These are phyloP conservation scores for Anarrhichthys ocellatus DNA, from an alignment of 2,113 vertebrate genomes.

Conservation along the genomic window DNA sequence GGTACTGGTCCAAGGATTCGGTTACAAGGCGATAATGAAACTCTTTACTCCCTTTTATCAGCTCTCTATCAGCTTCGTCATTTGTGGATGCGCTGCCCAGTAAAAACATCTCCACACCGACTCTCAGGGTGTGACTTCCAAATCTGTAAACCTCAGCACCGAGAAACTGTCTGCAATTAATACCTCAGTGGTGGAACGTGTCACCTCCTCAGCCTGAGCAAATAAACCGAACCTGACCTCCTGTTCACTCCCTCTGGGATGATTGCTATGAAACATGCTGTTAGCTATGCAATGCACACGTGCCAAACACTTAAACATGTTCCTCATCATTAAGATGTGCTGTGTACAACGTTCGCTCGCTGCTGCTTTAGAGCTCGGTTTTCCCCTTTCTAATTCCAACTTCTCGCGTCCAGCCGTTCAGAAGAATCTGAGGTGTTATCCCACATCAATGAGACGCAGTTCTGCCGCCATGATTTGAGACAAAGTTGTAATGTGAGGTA, in stretches of 20 bases:
- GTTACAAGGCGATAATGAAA: background rate
- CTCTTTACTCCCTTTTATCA: too few species aligned
- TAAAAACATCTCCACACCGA: background rate
- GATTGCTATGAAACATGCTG: background rate
- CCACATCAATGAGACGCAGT: background rate
- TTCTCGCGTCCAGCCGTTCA: background rate
- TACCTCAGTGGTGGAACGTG: background rate
- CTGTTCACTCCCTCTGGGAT: background rate
- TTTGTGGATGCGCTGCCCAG: too few species aligned
- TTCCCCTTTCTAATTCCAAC: background rate
- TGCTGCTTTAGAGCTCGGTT: too few species aligned
- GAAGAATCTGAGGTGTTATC: background rate
- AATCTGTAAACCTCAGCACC: background rate
- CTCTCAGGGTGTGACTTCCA: background rate
- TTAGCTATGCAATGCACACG: background rate
- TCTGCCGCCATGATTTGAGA: background rate
- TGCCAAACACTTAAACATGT: constrained; percentile 10
- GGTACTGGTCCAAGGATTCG: background rate
- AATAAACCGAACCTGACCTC: background rate
- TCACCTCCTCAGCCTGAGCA: background rate
- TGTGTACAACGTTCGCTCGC: background rate
- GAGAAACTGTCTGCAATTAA: background rate
- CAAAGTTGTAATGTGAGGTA: constrained; percentile 1
- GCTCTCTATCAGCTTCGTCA: too few species aligned
- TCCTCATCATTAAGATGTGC: background rate